Conservation (phyloP, 2,113 vertebrate genomes). For the Archocentrus centrarchus region DNA sequence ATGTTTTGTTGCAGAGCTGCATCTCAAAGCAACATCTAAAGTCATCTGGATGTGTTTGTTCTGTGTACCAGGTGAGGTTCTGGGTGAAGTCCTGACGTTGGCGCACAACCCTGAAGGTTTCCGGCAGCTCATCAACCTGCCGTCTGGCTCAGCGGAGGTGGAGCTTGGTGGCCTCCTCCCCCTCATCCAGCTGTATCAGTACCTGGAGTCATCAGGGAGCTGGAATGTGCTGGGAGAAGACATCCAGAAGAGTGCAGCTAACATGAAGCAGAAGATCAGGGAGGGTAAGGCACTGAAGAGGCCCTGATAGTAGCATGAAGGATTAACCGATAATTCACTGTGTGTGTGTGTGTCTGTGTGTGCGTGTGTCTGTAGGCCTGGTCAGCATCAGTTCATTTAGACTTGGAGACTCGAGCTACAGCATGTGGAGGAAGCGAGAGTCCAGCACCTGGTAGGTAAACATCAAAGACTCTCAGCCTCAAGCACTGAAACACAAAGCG, state of each 20-base stretch:
- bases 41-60: not conserved
- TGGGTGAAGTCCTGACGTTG: conserved; percentile 83
- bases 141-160: conserved; percentile 84
- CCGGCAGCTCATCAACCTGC: conserved; percentile 78
- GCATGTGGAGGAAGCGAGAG: conserved; percentile 83
- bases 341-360: not conserved
- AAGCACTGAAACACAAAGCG: no score
- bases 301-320: no score
- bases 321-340: not conserved
- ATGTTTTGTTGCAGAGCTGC: not conserved
- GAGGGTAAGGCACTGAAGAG: conserved; percentile 78
- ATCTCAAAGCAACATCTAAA: not conserved
- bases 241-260: conserved; percentile 71
- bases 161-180: conserved; percentile 84
- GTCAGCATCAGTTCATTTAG: conserved; percentile 86
- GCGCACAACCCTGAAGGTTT: conserved; percentile 79
- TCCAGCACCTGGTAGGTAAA: conserved; percentile 87
- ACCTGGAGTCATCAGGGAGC: conserved; percentile 81
- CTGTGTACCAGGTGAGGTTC: conserved; percentile 81
- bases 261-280: conserved; percentile 73
- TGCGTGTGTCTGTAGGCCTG: conserved; percentile 78
- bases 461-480: not conserved
- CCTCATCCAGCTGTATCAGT: conserved; percentile 85
- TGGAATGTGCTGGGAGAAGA: conserved; percentile 84
- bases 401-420: conserved; percentile 72